Evolutionary conservation across 2,113 vertebrate species (phyloP).

Genomic region (Lucifuga dentata): DNA sequence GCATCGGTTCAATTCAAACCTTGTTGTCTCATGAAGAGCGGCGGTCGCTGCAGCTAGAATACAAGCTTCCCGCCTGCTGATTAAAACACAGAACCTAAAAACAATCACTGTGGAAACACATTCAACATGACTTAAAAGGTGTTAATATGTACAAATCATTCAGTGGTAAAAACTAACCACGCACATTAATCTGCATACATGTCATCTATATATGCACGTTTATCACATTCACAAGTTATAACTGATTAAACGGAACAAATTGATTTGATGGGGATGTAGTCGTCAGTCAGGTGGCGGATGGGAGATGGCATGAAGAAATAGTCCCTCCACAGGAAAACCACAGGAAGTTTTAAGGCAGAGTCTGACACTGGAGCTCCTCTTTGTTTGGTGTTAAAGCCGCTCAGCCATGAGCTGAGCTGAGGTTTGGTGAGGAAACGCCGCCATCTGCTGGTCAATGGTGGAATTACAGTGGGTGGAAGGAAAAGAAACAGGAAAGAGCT

Average conservation of each 20-base stretch:
- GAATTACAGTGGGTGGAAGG: slow-evolving; percentile 59
- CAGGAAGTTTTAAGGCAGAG: slow-evolving; percentile 62
- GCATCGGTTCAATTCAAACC: slow-evolving; percentile 89
- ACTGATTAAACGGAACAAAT: slow-evolving; percentile 34
- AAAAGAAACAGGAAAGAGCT: slow-evolving; percentile 35
- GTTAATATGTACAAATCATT: slow-evolving; percentile 84
- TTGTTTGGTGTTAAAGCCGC: slow-evolving; percentile 26
- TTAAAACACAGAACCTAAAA: slow-evolving; percentile 47
- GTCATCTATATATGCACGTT: slow-evolving; percentile 28
- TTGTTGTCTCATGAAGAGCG: slow-evolving; percentile 72
- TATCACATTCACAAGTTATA: slow-evolving; percentile 77
- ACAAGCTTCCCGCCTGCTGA: slow-evolving; percentile 7
- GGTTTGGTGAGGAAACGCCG: slow-evolving; percentile 35
- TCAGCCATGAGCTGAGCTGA: slow-evolving; percentile 32
- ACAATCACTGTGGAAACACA: slow-evolving; percentile 79
- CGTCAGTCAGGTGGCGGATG: slow-evolving; percentile 59
- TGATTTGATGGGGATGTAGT: slow-evolving; percentile 21
- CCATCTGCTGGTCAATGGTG: slow-evolving; percentile 72
- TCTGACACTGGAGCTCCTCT: slow-evolving; percentile 36
- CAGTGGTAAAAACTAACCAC: slow-evolving; percentile 68
- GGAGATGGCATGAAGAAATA: slow-evolving; percentile 54
- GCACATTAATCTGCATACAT: slow-evolving; percentile 19
- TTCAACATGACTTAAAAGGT: slow-evolving; percentile 86
- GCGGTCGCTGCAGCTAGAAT: neutral
- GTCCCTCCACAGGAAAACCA: slow-evolving; percentile 35